phyloP scores from a whole-genome alignment of 1,140 invertebrate species.

The Panulirus ornatus region DNA sequence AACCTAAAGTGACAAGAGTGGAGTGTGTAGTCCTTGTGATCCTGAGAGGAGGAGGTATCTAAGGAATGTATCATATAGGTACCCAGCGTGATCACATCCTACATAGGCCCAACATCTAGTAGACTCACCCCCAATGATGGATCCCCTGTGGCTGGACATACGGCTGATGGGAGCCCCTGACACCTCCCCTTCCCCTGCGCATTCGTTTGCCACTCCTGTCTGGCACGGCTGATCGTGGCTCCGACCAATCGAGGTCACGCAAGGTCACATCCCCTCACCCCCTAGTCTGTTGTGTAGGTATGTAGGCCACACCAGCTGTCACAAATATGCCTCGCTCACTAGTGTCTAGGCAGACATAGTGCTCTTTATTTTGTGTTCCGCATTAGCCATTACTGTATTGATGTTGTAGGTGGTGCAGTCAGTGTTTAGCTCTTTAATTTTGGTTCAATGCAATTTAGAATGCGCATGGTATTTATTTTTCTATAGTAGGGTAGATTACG shows the following conservation, averaged over 20 bases:
- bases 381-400: conserved; percentile 57
- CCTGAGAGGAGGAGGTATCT: conserved; percentile 34
- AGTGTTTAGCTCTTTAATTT: conserved; percentile 47
- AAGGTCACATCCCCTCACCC: conserved; percentile 55
- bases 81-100: conserved; percentile 39
- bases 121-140: conserved; percentile 40
- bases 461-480: conserved; percentile 47
- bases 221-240: conserved; percentile 44
- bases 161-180: conserved; percentile 46
- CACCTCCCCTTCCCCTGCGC: conserved; percentile 47
- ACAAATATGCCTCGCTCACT: conserved; percentile 65
- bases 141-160: conserved; percentile 50
- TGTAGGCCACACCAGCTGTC: conserved; percentile 66
- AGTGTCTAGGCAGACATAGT: conserved; percentile 62
- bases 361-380: conserved; percentile 57
- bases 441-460: conserved; percentile 39
- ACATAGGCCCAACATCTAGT: conserved; percentile 48
- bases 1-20: conserved; percentile 15
- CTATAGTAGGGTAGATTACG: conserved; percentile 32
- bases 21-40: conserved; percentile 21
- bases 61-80: conserved; percentile 43
- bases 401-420: conserved; percentile 51
- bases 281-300: conserved; percentile 67
- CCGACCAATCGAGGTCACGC: conserved; percentile 35
- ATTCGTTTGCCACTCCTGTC: conserved; percentile 45